phyloP scores from a whole-genome alignment of 2,888 invertebrate genomes.

The Antheraea yamamai region DNA sequence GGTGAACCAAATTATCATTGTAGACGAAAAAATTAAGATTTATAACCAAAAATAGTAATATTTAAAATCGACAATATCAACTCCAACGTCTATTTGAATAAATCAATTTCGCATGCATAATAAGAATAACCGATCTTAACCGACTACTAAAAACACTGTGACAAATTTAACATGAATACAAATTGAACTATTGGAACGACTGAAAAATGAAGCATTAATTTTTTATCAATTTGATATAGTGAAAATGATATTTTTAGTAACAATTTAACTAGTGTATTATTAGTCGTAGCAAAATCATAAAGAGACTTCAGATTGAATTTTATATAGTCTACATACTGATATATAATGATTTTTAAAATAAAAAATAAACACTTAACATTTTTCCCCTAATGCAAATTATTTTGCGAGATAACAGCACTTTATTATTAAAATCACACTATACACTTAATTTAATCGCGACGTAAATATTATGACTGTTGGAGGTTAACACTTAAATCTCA shows the following conservation, averaged over 20 bases:
- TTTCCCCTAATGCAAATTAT: background rate
- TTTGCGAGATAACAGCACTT: background rate
- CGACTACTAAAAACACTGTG: background rate
- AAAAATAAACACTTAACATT: background rate
- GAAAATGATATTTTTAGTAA: background rate
- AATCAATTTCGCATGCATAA: background rate
- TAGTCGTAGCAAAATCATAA: background rate
- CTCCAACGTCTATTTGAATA: background rate
- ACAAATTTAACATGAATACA: conserved; percentile 3
- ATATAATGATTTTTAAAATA: background rate
- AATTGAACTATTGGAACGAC: background rate
- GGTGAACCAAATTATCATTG: conserved; percentile 38
- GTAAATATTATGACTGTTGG: too few species aligned
- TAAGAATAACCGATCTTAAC: background rate
- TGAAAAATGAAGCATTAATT: conserved; percentile 12
- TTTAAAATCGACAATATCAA: background rate
- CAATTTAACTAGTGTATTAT: background rate
- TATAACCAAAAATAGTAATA: conserved; percentile 35
- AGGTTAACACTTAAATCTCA: too few species aligned
- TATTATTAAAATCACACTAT: background rate
- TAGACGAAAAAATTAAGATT: conserved; percentile 31
- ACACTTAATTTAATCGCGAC: too few species aligned
- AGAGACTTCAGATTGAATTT: background rate
- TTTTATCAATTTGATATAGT: background rate
- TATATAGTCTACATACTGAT: background rate